phyloP scores from a whole-genome alignment of 2,113 vertebrate species.

The Poicephalus gulielmi region DNA sequence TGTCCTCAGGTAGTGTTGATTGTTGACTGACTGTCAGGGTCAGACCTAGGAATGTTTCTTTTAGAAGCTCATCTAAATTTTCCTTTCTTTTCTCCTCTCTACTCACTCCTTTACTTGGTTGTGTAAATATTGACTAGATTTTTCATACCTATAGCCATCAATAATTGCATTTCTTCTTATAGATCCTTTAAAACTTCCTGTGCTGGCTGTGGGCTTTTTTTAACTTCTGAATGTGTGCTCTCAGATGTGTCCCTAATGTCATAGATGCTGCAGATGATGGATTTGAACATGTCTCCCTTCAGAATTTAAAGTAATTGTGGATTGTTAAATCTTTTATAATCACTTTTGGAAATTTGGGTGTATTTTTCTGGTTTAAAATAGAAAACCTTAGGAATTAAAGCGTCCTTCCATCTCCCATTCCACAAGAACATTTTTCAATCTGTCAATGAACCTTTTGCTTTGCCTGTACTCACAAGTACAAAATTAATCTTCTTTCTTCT shows the following conservation, averaged over 20 bases:
- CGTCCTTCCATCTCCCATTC: not conserved
- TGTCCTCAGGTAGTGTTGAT: not conserved
- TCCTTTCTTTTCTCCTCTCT: not conserved
- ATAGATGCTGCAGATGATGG: not conserved
- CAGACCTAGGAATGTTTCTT: not conserved
- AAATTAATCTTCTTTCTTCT: not conserved
- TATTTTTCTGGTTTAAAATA: conserved; percentile 8
- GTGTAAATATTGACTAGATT: not conserved
- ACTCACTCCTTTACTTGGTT: not conserved
- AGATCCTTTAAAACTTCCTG: not conserved
- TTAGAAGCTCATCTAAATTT: not conserved
- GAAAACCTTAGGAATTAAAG: not conserved
- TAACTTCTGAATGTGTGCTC: not conserved
- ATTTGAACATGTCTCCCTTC: not conserved
- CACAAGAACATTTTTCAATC: not conserved
- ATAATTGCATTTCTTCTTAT: not conserved
- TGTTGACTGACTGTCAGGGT: not conserved
- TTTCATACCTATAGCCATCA: not conserved
- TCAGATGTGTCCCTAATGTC: not conserved
- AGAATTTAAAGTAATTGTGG: not conserved
- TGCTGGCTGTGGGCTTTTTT: not conserved
- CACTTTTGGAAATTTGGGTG: not conserved
- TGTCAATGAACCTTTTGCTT: not conserved
- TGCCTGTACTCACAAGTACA: not conserved
- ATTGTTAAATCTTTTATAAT: not conserved